Evolutionary conservation across 1,140 invertebrate species (phyloP).

Genomic region (Mycetomoellerius zeteki): DNA sequence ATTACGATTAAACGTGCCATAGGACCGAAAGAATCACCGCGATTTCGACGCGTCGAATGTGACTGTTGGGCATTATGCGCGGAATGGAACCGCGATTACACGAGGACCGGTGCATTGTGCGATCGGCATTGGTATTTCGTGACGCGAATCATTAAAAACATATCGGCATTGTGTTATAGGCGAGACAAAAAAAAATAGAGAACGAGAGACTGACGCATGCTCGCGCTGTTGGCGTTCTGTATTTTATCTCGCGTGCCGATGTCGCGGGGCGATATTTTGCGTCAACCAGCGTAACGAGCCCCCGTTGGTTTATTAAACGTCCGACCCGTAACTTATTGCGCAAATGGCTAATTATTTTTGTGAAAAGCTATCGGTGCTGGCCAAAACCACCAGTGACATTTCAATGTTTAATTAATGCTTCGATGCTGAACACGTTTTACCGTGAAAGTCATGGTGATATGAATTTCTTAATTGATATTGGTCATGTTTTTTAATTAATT

Average conservation of each 20-base stretch:
- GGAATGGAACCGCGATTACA: constrained; percentile 61
- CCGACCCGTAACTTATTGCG: constrained; percentile 63
- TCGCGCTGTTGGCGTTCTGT: constrained; percentile 4
- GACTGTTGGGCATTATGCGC: constrained; percentile 54
- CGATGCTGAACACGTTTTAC: neutral
- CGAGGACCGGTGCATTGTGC: constrained; percentile 42
- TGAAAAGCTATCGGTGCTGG: constrained; percentile 56
- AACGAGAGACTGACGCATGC: neutral
- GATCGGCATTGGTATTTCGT: constrained; percentile 57
- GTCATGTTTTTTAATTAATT: constrained; percentile 31
- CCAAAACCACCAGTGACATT: constrained; percentile 45
- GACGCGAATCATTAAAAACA: constrained; percentile 67
- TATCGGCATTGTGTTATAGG: constrained; percentile 63
- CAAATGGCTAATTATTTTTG: constrained; percentile 66
- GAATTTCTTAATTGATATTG: constrained; percentile 28
- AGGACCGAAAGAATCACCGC: constrained; percentile 46
- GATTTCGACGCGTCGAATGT: constrained; percentile 54
- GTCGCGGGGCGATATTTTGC: constrained; percentile 27
- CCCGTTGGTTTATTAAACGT: constrained; percentile 68
- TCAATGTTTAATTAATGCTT: constrained; percentile 61
- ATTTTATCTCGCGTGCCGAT: constrained; percentile 54
- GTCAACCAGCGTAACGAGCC: constrained; percentile 59
- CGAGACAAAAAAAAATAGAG: constrained; percentile 36
- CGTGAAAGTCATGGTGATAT: neutral
- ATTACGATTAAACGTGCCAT: constrained; percentile 54